phyloP scores from a whole-genome alignment of 2,888 invertebrate genomes.

The Drosophila maculinotata region DNA sequence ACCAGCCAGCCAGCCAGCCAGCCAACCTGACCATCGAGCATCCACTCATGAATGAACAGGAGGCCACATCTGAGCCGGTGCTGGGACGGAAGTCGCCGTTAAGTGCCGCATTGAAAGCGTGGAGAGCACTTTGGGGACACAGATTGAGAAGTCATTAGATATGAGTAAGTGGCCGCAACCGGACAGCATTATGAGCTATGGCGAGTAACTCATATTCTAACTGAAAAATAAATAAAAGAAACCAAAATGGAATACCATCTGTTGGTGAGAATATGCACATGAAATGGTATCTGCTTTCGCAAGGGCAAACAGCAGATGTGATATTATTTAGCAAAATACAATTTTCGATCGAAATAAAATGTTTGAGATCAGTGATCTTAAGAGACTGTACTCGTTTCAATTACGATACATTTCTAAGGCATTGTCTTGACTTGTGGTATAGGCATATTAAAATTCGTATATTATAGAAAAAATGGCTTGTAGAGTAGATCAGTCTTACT shows the following conservation, averaged over 20 bases:
- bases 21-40: slow-evolving; percentile 28
- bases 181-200: slow-evolving; percentile 70
- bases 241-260: neutral
- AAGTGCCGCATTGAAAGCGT: slow-evolving; percentile 47
- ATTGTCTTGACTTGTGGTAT: no score
- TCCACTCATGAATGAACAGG: slow-evolving; percentile 69
- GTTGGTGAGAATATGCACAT: slow-evolving; percentile 1
- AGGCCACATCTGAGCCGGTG: slow-evolving; percentile 25
- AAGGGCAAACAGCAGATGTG: neutral
- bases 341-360: neutral
- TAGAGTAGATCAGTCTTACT: no score
- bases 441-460: no score
- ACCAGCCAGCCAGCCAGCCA: no score
- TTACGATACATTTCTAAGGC: no score
- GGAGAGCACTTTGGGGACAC: slow-evolving; percentile 70
- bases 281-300: neutral
- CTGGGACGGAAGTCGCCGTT: slow-evolving; percentile 54
- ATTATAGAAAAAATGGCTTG: no score
- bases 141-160: slow-evolving; percentile 81
- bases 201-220: slow-evolving; percentile 1
- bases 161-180: slow-evolving; percentile 56
- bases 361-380: no score
- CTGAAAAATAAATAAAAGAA: neutral
- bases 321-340: neutral
- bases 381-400: no score